Conservation (phyloP, 1,140 invertebrate species). For the Palaemon carinicauda region DNA sequence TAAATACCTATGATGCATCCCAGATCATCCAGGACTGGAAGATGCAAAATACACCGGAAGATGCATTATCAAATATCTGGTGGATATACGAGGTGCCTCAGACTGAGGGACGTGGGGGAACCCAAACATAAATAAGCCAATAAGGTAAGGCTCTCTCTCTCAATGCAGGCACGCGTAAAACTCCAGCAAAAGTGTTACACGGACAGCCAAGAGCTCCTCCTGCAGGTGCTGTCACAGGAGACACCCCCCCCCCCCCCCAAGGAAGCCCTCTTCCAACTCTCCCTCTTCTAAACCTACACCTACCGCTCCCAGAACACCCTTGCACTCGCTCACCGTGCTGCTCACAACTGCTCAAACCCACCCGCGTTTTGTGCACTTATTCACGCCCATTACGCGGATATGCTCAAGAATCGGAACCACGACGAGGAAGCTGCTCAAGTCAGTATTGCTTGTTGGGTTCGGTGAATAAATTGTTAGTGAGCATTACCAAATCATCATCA, state of each 20-base stretch:
- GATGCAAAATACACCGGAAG: no score
- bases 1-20: no score
- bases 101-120: no score
- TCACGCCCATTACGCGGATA: slow-evolving; percentile 47
- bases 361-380: slow-evolving; percentile 43
- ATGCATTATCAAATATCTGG: no score
- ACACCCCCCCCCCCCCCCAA: slow-evolving; percentile 19
- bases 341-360: slow-evolving; percentile 40
- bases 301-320: slow-evolving; percentile 43
- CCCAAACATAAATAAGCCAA: no score
- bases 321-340: slow-evolving; percentile 24
- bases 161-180: slow-evolving; percentile 36
- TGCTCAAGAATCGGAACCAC: slow-evolving; percentile 26
- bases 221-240: background rate
- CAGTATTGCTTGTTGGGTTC: background rate
- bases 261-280: slow-evolving; percentile 50
- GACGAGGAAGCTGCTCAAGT: slow-evolving; percentile 29
- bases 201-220: slow-evolving; percentile 34
- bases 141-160: no score
- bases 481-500: no score
- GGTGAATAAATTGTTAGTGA: no score
- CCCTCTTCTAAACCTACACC: slow-evolving; percentile 49
- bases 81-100: no score
- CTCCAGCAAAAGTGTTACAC: slow-evolving; percentile 44
- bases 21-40: no score